Evolutionary conservation across 2,888 invertebrate genomes (phyloP), one percentile per base, ranked within the genome.

Genomic region (Protophormia terraenovae): DNA sequence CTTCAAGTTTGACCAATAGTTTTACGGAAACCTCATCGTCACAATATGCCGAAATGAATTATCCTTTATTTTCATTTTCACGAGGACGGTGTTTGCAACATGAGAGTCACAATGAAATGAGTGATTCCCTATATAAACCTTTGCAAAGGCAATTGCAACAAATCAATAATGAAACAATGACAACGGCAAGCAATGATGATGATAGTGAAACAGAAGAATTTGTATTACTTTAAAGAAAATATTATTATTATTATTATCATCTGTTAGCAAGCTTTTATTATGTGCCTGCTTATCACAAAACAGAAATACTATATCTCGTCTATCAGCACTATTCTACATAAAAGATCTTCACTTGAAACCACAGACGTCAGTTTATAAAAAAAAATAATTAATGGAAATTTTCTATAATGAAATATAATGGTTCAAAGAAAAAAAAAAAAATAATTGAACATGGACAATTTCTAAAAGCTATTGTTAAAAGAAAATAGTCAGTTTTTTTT

Each of bases 61-160:
- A 97, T 93, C 97, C 97, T 35, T 95, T 97, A 94, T 97, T 97
- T 93, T 95, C 96, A 84, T 95, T 97, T 90, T 95, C 95, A 86
- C 95, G 96, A 89, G 97, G 97, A 80, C 95, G 95, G 88, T 94
- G 95, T 88, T 93, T 93, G 88, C 94, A 95, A 66, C 89, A 91
- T 73, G 90, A 90, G 8, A 87, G 47, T 19, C 45, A 86, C 19
- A 89, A 91, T 50, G 90, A 91, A 75, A 89, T 90, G 86, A 90
- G 89, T 60, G 92, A 92, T 87, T 91, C 92, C 86, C 92, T 94
- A 29, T 94, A 94, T 90, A 93, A 94, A 87, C 93, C 93, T 86
- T 93, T 94, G 79, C 94, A 94, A 86, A 93, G 93, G 50, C 94
- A 95, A 89, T 93, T 94, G 89, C 94, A 94, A 38, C 93, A 94